Evolutionary conservation across 1,140 invertebrate genomes (phyloP).

Genomic region (Dreissena rostriformis): DNA sequence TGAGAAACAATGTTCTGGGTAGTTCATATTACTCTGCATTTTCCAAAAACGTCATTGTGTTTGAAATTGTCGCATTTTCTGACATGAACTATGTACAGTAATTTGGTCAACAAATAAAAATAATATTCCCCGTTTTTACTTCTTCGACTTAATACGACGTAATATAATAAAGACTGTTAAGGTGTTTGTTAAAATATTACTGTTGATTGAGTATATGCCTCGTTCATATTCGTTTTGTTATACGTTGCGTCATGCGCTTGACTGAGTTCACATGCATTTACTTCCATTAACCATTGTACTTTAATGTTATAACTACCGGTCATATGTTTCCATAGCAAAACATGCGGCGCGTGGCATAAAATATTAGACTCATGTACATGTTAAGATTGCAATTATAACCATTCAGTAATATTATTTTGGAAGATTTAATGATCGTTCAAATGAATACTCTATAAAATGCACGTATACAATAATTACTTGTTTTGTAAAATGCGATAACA

Average conservation of each 20-base stretch:
- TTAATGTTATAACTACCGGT: too few relatives aligned
- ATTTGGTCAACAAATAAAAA: background rate
- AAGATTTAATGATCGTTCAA: too few relatives aligned
- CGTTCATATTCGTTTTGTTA: background rate
- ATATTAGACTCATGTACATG: constrained; percentile 2
- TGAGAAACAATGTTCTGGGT: background rate
- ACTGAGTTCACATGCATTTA: too few relatives aligned
- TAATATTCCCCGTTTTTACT: background rate
- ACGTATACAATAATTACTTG: background rate
- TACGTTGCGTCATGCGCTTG: constrained; percentile 21
- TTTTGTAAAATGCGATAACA: too few relatives aligned
- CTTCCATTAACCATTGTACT: too few relatives aligned
- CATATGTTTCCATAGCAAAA: background rate
- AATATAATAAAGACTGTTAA: too few relatives aligned
- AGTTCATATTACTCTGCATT: background rate
- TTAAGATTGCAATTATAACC: too few relatives aligned
- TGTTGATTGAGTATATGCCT: background rate
- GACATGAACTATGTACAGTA: too few relatives aligned
- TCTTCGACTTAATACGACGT: background rate
- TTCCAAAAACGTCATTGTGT: background rate
- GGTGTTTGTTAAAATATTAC: too few relatives aligned
- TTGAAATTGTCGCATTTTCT: background rate
- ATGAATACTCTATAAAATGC: background rate
- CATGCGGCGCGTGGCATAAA: background rate
- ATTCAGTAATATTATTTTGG: too few relatives aligned